Evolutionary conservation across 2,888 invertebrate genomes (phyloP).

Genomic region (Temnothorax unifasciatus): DNA sequence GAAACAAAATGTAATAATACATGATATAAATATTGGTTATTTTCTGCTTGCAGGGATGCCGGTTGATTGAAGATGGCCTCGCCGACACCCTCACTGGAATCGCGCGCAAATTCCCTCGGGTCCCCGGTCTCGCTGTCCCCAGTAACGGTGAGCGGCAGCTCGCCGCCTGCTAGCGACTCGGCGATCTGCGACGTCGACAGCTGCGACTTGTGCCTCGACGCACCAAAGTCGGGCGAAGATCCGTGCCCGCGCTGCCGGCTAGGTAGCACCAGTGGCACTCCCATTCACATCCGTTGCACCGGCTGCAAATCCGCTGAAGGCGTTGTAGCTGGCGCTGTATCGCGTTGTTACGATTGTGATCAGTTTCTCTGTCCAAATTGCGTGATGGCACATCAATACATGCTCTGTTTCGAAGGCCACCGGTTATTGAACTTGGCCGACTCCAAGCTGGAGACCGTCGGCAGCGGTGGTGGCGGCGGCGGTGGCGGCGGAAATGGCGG

Average conservation of each 20-base stretch:
- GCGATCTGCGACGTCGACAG: constrained; percentile 91
- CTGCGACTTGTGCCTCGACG: constrained; percentile 85
- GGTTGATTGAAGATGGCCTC: constrained; percentile 97
- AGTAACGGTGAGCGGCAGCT: constrained; percentile 94
- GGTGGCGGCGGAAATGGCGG: constrained; percentile 43
- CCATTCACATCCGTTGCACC: constrained; percentile 91
- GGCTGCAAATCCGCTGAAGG: constrained; percentile 96
- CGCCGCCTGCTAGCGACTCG: constrained; percentile 94
- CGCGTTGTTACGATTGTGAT: constrained; percentile 98
- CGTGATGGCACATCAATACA: constrained; percentile 99
- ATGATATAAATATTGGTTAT: constrained; percentile 46
- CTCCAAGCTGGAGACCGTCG: constrained; percentile 88
- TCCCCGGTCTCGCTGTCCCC: constrained; percentile 91
- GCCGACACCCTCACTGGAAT: constrained; percentile 96
- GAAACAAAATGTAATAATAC: background rate
- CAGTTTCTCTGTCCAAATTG: constrained; percentile 98
- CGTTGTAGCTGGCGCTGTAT: constrained; percentile 93
- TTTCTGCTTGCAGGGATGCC: constrained; percentile 92
- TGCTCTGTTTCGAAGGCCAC: constrained; percentile 99
- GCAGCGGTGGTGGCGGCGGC: constrained; percentile 53
- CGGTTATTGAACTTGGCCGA: constrained; percentile 92
- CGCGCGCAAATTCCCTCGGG: constrained; percentile 96
- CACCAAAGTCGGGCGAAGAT: constrained; percentile 84
- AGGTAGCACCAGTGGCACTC: constrained; percentile 87
- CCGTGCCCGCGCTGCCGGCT: constrained; percentile 86